These are phyloP conservation scores for Syngnathus typhle DNA, from an alignment of 2,113 vertebrate genomes.

Conservation along the genomic window DNA sequence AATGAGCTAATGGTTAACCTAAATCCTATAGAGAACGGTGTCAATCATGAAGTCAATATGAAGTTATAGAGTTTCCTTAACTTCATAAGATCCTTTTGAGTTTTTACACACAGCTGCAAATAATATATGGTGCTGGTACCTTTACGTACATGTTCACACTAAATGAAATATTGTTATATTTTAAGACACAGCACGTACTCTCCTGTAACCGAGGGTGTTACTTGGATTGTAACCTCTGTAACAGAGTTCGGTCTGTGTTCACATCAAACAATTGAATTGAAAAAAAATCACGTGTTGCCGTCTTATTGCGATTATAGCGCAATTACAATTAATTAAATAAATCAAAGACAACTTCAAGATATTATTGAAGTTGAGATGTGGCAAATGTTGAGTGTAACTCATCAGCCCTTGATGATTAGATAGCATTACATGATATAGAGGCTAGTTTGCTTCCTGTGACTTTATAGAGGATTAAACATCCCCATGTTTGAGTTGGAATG, in stretches of 20 bases:
- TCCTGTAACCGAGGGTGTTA: neutral
- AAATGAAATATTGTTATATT: neutral
- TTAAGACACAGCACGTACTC: neutral
- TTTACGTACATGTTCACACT: neutral
- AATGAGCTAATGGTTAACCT: slow-evolving; percentile 40
- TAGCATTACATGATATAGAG: slow-evolving; percentile 5
- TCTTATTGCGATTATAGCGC: neutral
- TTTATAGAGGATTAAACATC: slow-evolving; percentile 40
- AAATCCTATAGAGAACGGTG: slow-evolving; percentile 59
- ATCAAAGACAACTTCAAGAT: neutral
- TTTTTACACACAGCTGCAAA: neutral
- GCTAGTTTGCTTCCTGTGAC: slow-evolving; percentile 27
- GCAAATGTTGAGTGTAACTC: neutral
- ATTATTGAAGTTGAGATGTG: too few species aligned
- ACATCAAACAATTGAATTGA: neutral
- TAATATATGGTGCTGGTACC: neutral
- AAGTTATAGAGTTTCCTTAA: slow-evolving; percentile 27
- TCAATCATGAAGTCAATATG: slow-evolving; percentile 40
- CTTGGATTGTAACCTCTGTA: slow-evolving; percentile 15
- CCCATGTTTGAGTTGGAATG: slow-evolving; percentile 32
- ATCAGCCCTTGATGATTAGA: slow-evolving; percentile 44
- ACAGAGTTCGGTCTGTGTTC: neutral
- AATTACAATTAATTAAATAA: neutral
- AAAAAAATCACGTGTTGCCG: neutral
- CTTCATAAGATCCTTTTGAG: slow-evolving; percentile 11